Evolutionary conservation across 2,888 invertebrate species (phyloP), one percentile per base, ranked within the genome.

Genomic region (Maniola hyperantus): DNA sequence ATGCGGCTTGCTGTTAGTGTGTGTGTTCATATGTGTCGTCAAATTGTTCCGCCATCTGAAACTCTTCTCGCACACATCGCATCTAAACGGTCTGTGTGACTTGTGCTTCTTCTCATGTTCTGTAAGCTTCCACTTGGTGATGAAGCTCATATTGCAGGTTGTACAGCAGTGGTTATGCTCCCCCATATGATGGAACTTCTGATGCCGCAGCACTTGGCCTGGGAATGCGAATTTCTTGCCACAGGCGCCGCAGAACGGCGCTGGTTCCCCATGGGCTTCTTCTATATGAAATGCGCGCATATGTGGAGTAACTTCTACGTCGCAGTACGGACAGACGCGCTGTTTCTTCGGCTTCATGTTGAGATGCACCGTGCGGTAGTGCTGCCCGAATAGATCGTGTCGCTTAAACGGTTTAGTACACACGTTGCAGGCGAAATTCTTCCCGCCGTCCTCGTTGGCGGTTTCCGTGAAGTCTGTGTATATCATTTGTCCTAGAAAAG

Each of bases 141-240:
- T 6, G 51, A 53, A 53, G 1, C 33, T 13, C 51, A 46, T 15
- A 11, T 53, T 7, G 51, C 51, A 53, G 0, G 51, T 1, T 1
- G 33, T 33, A 33, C 51, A 53, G n/a, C 33, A n/a, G 51, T 53
- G 83, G 34, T 81, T 88, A 64, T 75, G 83, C 46, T 83, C 84
- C 0, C 81, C 80, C 83, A 86, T 83, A 34, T 87, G 87, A 0
- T 79, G 79, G 53, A 79, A 80, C 66, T 80, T 82, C 26, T 85
- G 84, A 15, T 83, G 83, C 0, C 72, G 68, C 46, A 83, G 57
- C 7, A 83, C 79, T 67, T 74, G 75, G 64, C 72, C 72, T 0
- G 80, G 81, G 62, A 72, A 83, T 0, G 79, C 72, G 67, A 84
- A 84, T 59, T 83, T 84, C 65, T 80, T 83, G 5, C 82, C 83